A percentile compares a stretch with the other conserved stretches of the same genome.
These are phyloP conservation scores for Etheostoma perlongum DNA, from an alignment of 2,797 vertebrate genomes.

Conservation along the genomic window DNA sequence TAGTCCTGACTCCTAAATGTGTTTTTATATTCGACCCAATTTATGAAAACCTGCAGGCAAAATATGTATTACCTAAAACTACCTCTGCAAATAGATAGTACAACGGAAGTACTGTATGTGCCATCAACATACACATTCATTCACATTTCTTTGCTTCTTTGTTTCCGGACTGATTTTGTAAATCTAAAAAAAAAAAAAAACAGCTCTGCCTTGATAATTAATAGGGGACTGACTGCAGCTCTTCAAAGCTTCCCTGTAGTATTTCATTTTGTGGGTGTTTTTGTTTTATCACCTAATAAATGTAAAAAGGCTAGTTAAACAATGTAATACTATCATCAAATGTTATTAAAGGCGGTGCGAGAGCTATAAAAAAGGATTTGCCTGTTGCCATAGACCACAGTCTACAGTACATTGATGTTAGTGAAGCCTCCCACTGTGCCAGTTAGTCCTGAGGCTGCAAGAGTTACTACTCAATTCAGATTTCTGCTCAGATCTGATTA, in stretches of 20 bases:
- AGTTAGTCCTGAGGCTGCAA: slow-evolving; percentile 17
- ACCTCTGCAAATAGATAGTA: background rate
- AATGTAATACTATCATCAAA: background rate
- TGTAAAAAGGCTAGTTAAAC: background rate
- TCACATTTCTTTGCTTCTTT: background rate
- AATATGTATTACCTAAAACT: background rate
- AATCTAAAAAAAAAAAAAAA: background rate
- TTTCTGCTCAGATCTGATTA: background rate
- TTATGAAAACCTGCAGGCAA: slow-evolving; percentile 5
- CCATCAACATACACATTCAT: too few relatives aligned
- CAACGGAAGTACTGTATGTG: background rate
- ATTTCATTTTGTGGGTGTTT: background rate
- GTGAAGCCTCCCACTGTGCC: slow-evolving; percentile 6
- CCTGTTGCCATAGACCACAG: slow-evolving; percentile 1
- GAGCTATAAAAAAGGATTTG: background rate
- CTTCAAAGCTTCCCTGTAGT: background rate
- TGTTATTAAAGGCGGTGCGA: too few relatives aligned
- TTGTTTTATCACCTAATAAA: background rate
- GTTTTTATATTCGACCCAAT: background rate
- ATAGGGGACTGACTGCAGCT: background rate
- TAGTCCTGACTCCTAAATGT: background rate
- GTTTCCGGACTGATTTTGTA: background rate
- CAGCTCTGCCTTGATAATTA: background rate
- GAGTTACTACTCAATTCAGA: background rate
- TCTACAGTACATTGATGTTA: background rate